Percentiles rank a stretch among this genome's conserved stretches.
Evolutionary conservation across 2,113 vertebrate species (phyloP).

Genomic region (Papio anubis): DNA sequence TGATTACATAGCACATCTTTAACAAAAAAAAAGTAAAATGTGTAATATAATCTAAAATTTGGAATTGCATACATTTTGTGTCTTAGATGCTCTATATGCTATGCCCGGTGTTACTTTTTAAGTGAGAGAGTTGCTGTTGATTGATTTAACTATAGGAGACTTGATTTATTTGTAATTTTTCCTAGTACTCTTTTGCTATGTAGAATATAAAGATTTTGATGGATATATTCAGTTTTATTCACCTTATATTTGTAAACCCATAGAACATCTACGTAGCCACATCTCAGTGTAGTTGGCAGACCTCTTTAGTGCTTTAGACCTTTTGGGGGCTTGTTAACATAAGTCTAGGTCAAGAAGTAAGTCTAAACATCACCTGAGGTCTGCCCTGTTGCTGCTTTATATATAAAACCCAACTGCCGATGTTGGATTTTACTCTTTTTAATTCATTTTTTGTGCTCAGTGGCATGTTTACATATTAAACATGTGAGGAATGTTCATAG

Average conservation of each 20-base stretch:
- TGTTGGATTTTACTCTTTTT: not conserved
- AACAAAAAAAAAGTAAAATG: not conserved
- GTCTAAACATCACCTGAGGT: not conserved
- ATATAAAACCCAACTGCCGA: not conserved
- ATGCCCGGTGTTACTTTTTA: not conserved
- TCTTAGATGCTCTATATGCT: not conserved
- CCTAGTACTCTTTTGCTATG: not conserved
- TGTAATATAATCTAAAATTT: not conserved
- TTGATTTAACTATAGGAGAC: not conserved
- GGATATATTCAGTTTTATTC: not conserved
- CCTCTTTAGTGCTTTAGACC: not conserved
- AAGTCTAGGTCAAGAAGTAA: not conserved
- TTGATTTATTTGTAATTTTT: not conserved
- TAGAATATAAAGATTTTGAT: not conserved
- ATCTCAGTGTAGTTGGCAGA: not conserved
- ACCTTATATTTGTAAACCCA: not conserved
- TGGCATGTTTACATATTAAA: not conserved
- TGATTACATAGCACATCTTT: not conserved
- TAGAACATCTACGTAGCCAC: not conserved
- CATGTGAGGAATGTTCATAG: not conserved
- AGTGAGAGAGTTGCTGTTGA: not conserved
- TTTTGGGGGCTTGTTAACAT: not conserved
- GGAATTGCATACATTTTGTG: not conserved
- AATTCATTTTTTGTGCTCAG: not conserved
- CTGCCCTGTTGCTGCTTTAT: not conserved